phyloP scores from a whole-genome alignment of 2,888 invertebrate genomes.

The Orchesellides sinensis region DNA sequence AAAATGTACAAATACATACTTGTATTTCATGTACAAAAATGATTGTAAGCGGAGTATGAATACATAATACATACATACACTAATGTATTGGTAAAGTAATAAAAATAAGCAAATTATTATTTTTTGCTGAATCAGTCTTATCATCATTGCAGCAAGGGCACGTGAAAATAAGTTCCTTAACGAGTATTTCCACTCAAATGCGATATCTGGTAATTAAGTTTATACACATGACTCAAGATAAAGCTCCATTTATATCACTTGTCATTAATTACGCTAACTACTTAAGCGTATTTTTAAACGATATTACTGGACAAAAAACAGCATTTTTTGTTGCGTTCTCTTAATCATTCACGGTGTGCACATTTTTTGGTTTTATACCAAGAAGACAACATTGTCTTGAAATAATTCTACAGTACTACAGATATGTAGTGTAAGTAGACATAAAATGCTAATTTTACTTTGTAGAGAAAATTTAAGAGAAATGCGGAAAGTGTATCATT shows the following conservation, averaged over 20 bases:
- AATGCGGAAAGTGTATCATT: background rate
- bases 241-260: background rate
- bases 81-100: conserved; percentile 17
- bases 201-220: conserved; percentile 25
- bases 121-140: conserved; percentile 34
- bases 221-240: conserved; percentile 2
- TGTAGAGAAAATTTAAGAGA: conserved; percentile 32
- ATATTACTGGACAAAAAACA: too few relatives aligned
- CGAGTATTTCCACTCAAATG: background rate
- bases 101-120: conserved; percentile 46
- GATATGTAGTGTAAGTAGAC: background rate
- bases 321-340: too few relatives aligned
- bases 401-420: too few relatives aligned
- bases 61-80: too few relatives aligned
- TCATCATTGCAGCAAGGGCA: conserved; percentile 32
- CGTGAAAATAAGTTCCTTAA: conserved; percentile 5
- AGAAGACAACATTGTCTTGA: too few relatives aligned
- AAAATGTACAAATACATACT: background rate
- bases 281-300: too few relatives aligned
- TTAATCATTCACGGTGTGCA: too few relatives aligned
- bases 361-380: too few relatives aligned
- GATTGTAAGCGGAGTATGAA: too few relatives aligned
- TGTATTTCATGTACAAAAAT: conserved; percentile 9
- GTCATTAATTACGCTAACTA: conserved; percentile 8
- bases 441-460: conserved; percentile 24